A percentile compares a stretch with the other conserved stretches of the same genome.
These are phyloP conservation scores for Parascotia fuliginaria DNA, from an alignment of 2,888 invertebrate species.

Conservation along the genomic window DNA sequence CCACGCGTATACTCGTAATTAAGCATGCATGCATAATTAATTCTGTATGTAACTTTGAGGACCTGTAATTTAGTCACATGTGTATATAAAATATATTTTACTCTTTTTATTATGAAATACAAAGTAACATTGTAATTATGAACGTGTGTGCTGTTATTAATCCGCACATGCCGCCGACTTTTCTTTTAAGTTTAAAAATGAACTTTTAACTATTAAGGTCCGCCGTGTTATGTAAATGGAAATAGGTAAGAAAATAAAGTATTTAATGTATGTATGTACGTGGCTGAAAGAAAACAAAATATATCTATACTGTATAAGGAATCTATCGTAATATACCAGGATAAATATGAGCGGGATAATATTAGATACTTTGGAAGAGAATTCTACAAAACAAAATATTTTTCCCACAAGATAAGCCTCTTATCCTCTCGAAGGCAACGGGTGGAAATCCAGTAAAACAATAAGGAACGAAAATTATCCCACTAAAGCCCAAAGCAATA, in stretches of 20 bases:
- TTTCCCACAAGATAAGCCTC: slow-evolving; percentile 47
- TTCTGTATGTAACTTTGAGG: slow-evolving; percentile 14
- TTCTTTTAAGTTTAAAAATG: neutral
- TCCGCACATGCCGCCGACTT: neutral
- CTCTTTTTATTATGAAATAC: neutral
- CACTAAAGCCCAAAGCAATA: slow-evolving; percentile 47
- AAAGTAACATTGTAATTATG: neutral
- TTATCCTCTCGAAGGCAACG: slow-evolving; percentile 52
- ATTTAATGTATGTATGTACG: too few species aligned
- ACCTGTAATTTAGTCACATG: slow-evolving; percentile 15
- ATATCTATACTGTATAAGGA: neutral
- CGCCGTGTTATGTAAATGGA: too few species aligned
- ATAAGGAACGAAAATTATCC: slow-evolving; percentile 56
- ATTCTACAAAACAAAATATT: slow-evolving; percentile 42
- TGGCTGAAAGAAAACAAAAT: slow-evolving; percentile 1
- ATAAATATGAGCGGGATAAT: slow-evolving; percentile 14
- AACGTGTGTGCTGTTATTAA: neutral
- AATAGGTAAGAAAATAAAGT: too few species aligned
- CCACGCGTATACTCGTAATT: slow-evolving; percentile 41
- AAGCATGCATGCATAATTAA: slow-evolving; percentile 39
- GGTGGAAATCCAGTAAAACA: slow-evolving; percentile 51
- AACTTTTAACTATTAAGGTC: too few species aligned
- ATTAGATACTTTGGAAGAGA: slow-evolving; percentile 24
- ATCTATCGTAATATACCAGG: slow-evolving; percentile 9
- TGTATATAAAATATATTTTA: neutral